Base-by-base conservation (phyloP, 2,113 vertebrate species). In the Datnioides undecimradiatus region DNA sequence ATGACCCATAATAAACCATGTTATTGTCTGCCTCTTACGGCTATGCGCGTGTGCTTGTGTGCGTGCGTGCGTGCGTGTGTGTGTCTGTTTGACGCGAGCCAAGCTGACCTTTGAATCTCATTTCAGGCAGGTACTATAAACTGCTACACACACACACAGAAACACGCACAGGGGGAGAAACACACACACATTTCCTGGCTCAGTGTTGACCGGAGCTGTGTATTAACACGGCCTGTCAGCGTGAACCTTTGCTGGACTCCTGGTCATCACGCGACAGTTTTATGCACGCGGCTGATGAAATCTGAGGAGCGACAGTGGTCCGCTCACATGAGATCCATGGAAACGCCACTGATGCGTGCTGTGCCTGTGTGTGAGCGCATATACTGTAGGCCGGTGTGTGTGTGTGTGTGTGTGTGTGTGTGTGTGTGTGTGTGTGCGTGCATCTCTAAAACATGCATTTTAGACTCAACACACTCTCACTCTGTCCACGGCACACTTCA, bases 21-120 rank as follows among this genome's bases (percentile, higher is more conserved):
- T 58, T 48, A 4, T 25, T 29, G 17, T 62, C 0, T 70, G 16
- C 4, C 0, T 71, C 13, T 10, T 48, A 34, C 25, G 36, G 36
- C n/a, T 55, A 36, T 69, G 70, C 11, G 74, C 60, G 62, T 73
- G 66, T 66, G 51, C 66, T 72, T 58, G 51, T 72, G 73, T 55
- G 54, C 63, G 72, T 59, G 55, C 57, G 49, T 79, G 58, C 82
- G 60, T 46, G 77, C 59, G 72, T 46, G 59, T 40, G 25, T 64
- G 29, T 34, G 63, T 34, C 17, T 14, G 49, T 55, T 45, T 76
- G 33, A 70, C 74, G 58, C 51, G 58, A 57, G 33, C 45, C 48
- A 80, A 72, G 25, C 79, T 87, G 85, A 87, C 82, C 73, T 76
- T 79, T 87, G 43, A 77, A 75, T 87, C 23, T 77, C 21, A 80